A percentile compares a stretch with the other conserved stretches of the same genome.
phyloP scores from a whole-genome alignment of 2,797 vertebrate genomes.

The Enteromius trimaculatus region DNA sequence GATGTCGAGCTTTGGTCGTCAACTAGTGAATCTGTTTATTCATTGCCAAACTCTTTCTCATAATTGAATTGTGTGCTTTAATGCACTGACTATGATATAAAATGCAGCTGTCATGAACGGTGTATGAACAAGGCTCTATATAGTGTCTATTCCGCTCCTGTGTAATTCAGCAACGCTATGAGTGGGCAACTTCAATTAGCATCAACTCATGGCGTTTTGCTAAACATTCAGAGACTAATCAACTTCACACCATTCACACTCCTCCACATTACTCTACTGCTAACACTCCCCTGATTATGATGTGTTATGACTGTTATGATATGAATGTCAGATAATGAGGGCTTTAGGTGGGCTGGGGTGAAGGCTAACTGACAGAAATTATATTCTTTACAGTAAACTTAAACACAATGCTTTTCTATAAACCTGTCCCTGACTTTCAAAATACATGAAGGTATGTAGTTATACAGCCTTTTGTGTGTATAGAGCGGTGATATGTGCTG shows the following conservation, averaged over 20 bases:
- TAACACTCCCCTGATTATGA: slow-evolving; percentile 19
- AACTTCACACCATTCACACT: slow-evolving; percentile 47
- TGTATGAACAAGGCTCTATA: not conserved
- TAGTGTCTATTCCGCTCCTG: not conserved
- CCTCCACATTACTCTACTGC: slow-evolving; percentile 42
- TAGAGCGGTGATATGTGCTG: not conserved
- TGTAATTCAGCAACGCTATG: slow-evolving; percentile 43
- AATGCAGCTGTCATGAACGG: not conserved
- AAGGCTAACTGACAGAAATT: slow-evolving; percentile 16
- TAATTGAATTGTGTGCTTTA: not conserved
- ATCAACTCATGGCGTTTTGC: slow-evolving; percentile 44
- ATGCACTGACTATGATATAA: not conserved
- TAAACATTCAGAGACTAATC: slow-evolving; percentile 49
- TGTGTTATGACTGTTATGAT: slow-evolving; percentile 31
- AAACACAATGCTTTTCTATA: not conserved
- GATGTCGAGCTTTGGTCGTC: not conserved
- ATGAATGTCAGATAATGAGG: slow-evolving; percentile 10
- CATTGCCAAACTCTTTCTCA: not conserved
- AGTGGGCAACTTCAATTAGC: slow-evolving; percentile 56
- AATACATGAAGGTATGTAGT: not conserved
- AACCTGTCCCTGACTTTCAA: not conserved
- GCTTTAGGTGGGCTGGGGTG: slow-evolving; percentile 21
- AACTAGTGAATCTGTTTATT: not conserved
- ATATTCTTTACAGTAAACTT: slow-evolving; percentile 19
- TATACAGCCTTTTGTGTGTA: not conserved